Conservation (phyloP, 2,113 vertebrate genomes). For the Sinocyclocheilus anshuiensis region DNA sequence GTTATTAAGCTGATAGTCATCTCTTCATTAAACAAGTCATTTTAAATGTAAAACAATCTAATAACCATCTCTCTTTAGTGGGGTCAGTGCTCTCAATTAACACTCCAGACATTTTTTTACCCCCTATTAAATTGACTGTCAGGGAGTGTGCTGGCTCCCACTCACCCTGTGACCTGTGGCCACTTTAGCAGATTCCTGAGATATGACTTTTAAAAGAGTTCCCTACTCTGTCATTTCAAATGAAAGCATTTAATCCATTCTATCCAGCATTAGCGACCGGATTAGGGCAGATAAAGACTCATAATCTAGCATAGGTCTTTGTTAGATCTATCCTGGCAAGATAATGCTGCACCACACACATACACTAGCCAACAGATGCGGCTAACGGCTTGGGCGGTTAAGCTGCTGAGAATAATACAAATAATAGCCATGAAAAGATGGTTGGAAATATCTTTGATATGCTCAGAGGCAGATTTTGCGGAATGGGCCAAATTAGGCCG, state of each 20-base stretch:
- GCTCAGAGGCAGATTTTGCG: conserved; percentile 65
- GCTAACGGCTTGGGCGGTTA: conserved; percentile 54
- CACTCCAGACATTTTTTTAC: neutral
- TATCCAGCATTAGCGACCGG: conserved; percentile 76
- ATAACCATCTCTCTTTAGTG: neutral
- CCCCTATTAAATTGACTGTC: conserved; percentile 5
- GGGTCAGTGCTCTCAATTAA: conserved; percentile 3
- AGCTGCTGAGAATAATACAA: conserved; percentile 69
- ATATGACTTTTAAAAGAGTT: conserved; percentile 75
- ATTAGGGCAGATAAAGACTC: conserved; percentile 78
- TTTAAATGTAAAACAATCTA: neutral
- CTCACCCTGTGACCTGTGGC: neutral
- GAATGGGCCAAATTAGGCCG: conserved; percentile 67
- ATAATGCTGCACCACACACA: conserved; percentile 55
- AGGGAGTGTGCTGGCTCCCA: neutral
- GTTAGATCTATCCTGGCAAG: conserved; percentile 70
- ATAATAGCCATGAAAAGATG: conserved; percentile 64
- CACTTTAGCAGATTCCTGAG: conserved; percentile 62
- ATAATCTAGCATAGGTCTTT: conserved; percentile 75
- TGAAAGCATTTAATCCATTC: conserved; percentile 77
- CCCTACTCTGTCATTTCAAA: conserved; percentile 75
- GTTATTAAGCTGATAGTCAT: neutral
- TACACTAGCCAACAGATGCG: conserved; percentile 59
- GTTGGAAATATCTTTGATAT: conserved; percentile 57
- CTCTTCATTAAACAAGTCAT: neutral